Conservation (phyloP, 2,113 vertebrate genomes). For the Lethenteron camtschaticum region DNA sequence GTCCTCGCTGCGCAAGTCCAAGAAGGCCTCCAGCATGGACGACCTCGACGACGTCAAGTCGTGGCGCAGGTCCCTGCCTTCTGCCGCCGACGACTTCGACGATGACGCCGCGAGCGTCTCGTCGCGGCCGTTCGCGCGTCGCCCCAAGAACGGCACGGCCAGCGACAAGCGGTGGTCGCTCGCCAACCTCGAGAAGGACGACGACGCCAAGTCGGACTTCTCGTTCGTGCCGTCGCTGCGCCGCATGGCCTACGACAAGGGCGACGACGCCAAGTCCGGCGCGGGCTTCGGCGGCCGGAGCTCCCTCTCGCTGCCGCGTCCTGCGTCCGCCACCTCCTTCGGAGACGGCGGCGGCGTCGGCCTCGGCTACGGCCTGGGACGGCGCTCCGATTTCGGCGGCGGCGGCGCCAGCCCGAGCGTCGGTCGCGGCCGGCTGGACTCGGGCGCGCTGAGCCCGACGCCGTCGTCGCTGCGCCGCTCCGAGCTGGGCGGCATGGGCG, state of each 20-base stretch:
- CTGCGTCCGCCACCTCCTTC: too few species aligned
- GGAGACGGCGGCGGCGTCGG: too few species aligned
- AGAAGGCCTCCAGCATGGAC: slow-evolving; percentile 13
- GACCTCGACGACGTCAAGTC: slow-evolving; percentile 18
- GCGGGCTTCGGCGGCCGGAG: slow-evolving; percentile 27
- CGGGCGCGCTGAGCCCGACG: slow-evolving; percentile 21
- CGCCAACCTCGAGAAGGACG: slow-evolving; percentile 35
- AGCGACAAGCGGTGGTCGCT: slow-evolving; percentile 48
- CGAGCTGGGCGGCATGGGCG: too few species aligned
- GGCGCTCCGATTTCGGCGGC: too few species aligned
- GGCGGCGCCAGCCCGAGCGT: too few species aligned
- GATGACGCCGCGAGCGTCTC: slow-evolving; percentile 26
- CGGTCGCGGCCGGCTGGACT: slow-evolving; percentile 15
- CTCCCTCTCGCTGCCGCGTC: too few species aligned
- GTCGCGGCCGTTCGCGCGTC: slow-evolving; percentile 38
- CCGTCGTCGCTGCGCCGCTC: too few species aligned
- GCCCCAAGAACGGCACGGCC: slow-evolving; percentile 26
- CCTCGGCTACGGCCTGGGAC: too few species aligned
- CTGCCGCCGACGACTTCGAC: slow-evolving; percentile 15
- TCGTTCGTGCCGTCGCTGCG: slow-evolving; percentile 32
- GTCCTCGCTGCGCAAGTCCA: slow-evolving; percentile 22
- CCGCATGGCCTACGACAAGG: slow-evolving; percentile 25
- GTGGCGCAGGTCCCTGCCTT: slow-evolving; percentile 19
- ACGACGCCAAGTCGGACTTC: slow-evolving; percentile 23
- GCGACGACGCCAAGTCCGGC: slow-evolving; percentile 32